phyloP scores from a whole-genome alignment of 2,113 vertebrate species.

The Garra rufa region DNA sequence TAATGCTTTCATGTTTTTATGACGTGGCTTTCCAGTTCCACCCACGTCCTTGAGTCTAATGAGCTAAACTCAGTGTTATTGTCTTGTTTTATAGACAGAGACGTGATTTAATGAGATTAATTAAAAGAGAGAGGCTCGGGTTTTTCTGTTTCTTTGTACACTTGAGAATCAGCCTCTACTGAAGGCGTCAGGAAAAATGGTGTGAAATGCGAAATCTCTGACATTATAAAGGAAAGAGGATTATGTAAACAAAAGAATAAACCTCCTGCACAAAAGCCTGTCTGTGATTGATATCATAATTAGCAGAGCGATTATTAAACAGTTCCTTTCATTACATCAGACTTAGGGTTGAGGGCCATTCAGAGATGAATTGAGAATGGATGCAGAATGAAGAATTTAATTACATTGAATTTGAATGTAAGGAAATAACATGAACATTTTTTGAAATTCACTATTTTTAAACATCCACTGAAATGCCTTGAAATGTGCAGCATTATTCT shows the following conservation, averaged over 20 bases:
- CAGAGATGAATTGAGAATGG: background rate
- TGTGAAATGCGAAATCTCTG: background rate
- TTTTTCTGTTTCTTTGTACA: background rate
- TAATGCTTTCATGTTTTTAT: conserved; percentile 63
- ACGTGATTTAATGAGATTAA: conserved; percentile 51
- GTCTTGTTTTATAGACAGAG: conserved; percentile 60
- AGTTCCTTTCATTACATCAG: background rate
- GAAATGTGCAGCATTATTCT: too few species aligned
- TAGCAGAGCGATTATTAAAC: background rate
- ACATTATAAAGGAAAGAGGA: background rate
- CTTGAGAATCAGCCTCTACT: conserved; percentile 19
- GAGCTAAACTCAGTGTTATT: conserved; percentile 53
- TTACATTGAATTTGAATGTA: background rate
- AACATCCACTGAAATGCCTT: too few species aligned
- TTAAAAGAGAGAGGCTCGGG: conserved; percentile 34
- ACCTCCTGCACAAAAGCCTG: background rate
- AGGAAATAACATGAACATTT: background rate
- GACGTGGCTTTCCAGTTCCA: conserved; percentile 53
- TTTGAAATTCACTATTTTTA: too few species aligned
- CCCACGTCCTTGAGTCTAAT: conserved; percentile 42
- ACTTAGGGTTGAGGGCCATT: background rate
- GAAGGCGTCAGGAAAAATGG: background rate
- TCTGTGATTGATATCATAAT: background rate
- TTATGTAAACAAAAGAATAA: background rate
- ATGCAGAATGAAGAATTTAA: background rate